Percentiles rank a stretch among this genome's conserved stretches.
Conservation (phyloP, 1,140 invertebrate species). For the Drosophila sproati region DNA sequence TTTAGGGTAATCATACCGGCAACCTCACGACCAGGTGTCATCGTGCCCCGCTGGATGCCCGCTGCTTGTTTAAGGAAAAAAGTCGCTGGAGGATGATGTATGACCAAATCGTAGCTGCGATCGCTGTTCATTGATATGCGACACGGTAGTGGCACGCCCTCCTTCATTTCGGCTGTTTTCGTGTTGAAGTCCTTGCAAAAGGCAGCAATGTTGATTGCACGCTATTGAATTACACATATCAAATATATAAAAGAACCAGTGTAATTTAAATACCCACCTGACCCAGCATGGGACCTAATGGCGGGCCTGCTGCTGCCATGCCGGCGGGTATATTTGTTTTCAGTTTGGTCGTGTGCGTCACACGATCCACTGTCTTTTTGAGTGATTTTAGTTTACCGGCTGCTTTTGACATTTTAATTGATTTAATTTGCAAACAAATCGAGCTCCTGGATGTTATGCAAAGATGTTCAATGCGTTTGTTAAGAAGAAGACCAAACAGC, state of each 20-base stretch:
- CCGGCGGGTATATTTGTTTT: conserved; percentile 93
- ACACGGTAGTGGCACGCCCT: conserved; percentile 95
- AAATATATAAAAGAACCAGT: neutral
- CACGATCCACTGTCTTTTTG: conserved; percentile 90
- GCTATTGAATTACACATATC: conserved; percentile 86
- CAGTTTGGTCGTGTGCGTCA: conserved; percentile 90
- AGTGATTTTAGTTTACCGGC: conserved; percentile 87
- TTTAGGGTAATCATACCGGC: conserved; percentile 97
- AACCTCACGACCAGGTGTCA: conserved; percentile 92
- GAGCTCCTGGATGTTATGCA: conserved; percentile 58
- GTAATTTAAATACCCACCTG: conserved; percentile 87
- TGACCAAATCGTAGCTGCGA: conserved; percentile 92
- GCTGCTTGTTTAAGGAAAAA: conserved; percentile 98
- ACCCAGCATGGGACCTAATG: conserved; percentile 95
- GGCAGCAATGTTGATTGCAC: conserved; percentile 96
- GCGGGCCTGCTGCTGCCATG: conserved; percentile 93
- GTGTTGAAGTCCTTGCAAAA: conserved; percentile 99
- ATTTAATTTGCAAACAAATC: conserved; percentile 26
- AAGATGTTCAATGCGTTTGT: conserved; percentile 26
- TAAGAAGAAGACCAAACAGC: conserved; percentile 31
- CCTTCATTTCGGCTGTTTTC: conserved; percentile 95
- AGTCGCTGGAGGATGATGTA: conserved; percentile 93
- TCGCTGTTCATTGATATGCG: conserved; percentile 94
- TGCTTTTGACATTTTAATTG: conserved; percentile 89
- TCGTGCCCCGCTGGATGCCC: conserved; percentile 93